Evolutionary conservation across 2,113 vertebrate genomes (phyloP).

Genomic region (Chinchilla lanigera): DNA sequence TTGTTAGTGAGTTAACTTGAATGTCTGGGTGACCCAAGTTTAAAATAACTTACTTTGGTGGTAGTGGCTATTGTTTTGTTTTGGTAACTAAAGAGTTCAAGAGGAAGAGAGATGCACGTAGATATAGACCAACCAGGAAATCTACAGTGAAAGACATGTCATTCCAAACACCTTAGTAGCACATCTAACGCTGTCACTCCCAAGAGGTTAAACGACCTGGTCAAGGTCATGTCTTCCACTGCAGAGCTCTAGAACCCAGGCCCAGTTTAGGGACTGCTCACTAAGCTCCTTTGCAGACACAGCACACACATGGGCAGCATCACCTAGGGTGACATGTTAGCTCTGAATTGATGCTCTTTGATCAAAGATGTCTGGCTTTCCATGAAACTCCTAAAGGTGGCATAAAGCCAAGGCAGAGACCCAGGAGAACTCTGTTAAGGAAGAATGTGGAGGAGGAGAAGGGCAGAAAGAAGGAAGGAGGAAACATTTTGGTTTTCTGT

Average conservation of each 20-base stretch:
- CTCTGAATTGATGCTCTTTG: not conserved
- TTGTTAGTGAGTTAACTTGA: not conserved
- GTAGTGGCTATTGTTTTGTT: not conserved
- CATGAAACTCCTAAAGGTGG: not conserved
- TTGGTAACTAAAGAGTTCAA: not conserved
- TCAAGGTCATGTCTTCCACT: not conserved
- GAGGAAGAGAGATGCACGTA: not conserved
- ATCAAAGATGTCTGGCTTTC: not conserved
- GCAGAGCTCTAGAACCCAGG: not conserved
- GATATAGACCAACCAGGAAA: not conserved
- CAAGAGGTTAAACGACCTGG: not conserved
- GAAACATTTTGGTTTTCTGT: not conserved
- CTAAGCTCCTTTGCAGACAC: not conserved
- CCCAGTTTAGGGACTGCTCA: not conserved
- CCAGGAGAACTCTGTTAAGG: not conserved
- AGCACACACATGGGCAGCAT: not conserved
- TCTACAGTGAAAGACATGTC: not conserved
- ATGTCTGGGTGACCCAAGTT: not conserved
- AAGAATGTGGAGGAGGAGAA: not conserved
- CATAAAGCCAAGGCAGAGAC: not conserved
- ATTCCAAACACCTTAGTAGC: not conserved
- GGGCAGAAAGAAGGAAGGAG: not conserved
- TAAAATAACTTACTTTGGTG: not conserved
- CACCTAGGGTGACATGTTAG: not conserved
- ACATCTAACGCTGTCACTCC: not conserved